Evolutionary conservation across 2,888 invertebrate genomes (phyloP), one percentile per base, ranked within the genome.

Genomic region (Scaeva pyrastri): DNA sequence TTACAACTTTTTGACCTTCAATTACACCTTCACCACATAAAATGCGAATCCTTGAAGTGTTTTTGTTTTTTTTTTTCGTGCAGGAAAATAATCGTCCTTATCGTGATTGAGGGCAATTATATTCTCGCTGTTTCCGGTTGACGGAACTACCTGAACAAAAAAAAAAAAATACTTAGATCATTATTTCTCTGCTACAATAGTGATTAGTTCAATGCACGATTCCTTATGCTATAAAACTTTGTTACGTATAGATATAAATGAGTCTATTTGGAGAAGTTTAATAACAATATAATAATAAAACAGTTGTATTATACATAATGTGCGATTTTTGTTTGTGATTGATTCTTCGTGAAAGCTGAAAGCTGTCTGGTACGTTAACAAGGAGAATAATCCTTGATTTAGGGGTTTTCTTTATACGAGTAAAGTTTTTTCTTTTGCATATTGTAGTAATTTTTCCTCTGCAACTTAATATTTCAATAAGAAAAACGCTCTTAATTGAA

Each of bases 81-180:
- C 45, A 62, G 36, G 62, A 31, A 48, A 66, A 36, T 48, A 31
- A 19, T 48, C 10, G 26, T 62, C 11, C 6, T n/a, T 48, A 31
- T 36, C 66, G 48, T 66, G 66, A 66, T 66, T 66, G 48, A 48
- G 31, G 31, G 48, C 19, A 66, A 66, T 66, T 66, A 66, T 48
- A 14, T 48, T 66, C 19, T 26, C 26, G 48, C 7, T 19, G 66
- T 66, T 66, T 66, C 66, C 66, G 66, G 66, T 48, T 48, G 48
- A 36, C 12, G 66, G 31, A 48, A 31, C 23, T 43, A 62, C n/a
- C 62, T 62, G 58, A 5, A 58, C 36, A 56, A 23, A 62, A 19
- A 45, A 12, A 45, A 6, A 19, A 48, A 66, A 19, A 16, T n/a
- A 64, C 31, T 36, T 21, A 12, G 64, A 43, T 16, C n/a, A 26